Percentiles rank a stretch among this genome's conserved stretches.
Conservation (phyloP, 2,113 vertebrate genomes). For the Psittacula cyanocephala region DNA sequence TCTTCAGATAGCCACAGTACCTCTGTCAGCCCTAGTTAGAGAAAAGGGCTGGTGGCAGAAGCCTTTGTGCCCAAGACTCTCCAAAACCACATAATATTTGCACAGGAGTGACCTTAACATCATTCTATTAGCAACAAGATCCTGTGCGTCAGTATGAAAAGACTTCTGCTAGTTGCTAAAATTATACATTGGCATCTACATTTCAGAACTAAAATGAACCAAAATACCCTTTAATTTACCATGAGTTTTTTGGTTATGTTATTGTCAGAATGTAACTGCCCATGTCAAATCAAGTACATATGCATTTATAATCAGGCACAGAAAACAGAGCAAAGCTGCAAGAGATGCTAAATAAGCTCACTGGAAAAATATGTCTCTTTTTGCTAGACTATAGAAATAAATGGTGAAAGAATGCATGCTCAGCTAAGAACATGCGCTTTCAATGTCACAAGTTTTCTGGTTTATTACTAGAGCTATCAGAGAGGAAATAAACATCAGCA, state of each 20-base stretch:
- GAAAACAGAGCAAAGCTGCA: neutral
- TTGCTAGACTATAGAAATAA: neutral
- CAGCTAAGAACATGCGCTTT: neutral
- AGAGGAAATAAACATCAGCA: neutral
- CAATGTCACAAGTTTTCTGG: neutral
- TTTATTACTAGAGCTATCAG: neutral
- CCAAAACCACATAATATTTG: neutral
- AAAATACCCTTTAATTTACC: neutral
- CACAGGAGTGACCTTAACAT: neutral
- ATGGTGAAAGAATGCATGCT: neutral
- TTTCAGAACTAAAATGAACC: neutral
- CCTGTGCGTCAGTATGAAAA: neutral
- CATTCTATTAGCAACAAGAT: neutral
- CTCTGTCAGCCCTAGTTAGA: neutral
- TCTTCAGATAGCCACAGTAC: neutral
- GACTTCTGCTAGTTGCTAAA: neutral
- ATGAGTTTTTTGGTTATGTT: neutral
- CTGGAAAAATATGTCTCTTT: neutral
- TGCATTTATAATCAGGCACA: neutral
- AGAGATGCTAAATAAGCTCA: rapidly evolving
- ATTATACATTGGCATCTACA: rapidly evolving
- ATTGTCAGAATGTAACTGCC: neutral
- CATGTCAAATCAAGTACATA: neutral
- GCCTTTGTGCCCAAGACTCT: neutral
- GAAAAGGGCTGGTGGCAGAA: neutral